Evolutionary conservation across 2,113 vertebrate species (phyloP), one percentile per base, ranked within the genome.

Genomic region (Aegotheles bennettii): DNA sequence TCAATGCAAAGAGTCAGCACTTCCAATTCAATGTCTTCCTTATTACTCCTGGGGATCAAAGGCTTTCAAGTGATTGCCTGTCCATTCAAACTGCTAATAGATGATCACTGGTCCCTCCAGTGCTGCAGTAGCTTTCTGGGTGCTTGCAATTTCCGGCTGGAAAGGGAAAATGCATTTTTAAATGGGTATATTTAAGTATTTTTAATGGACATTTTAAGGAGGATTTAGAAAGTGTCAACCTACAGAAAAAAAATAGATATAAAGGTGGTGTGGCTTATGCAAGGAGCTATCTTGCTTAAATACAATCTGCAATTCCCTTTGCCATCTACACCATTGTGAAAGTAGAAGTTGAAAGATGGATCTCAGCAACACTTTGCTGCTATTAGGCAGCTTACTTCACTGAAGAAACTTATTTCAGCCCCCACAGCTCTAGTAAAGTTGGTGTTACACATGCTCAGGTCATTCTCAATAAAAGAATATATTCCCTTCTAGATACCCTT

Each of bases 31-130:
- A 51, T 47, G 80, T 79, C 89, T 86, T 57, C 76, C 65, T 94
- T 93, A 94, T 81, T 90, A 94, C 53, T 75, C 47, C 79, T 29
- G 45, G 80, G 63, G 92, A 96, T 96, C 90, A 94, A 96, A 95
- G 87, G 67, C 87, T 94, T 90, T 47, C 50, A 8, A 89, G 61
- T 63, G 95, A 93, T 43, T 84, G 87, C 80, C 42, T 79, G 94
- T 87, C 91, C 84, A 54, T 85, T 95, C 93, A 88, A 59, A 80
- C 33, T 2, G 4, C 92, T 78, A 86, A 83, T 35, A 91, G 48
- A 87, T 42, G 84, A 93, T 73, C 84, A 33, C 17, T 65, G 77
- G 78, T 61, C 89, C 75, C 75, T 71, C 81, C 38, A 63, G 57
- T 63, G 80, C 42, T 84, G 56, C 6, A 75, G 64, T 5, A 53